These are phyloP conservation scores for Ornithoptera alexandrae DNA, from an alignment of 2,888 invertebrate species.

Conservation along the genomic window DNA sequence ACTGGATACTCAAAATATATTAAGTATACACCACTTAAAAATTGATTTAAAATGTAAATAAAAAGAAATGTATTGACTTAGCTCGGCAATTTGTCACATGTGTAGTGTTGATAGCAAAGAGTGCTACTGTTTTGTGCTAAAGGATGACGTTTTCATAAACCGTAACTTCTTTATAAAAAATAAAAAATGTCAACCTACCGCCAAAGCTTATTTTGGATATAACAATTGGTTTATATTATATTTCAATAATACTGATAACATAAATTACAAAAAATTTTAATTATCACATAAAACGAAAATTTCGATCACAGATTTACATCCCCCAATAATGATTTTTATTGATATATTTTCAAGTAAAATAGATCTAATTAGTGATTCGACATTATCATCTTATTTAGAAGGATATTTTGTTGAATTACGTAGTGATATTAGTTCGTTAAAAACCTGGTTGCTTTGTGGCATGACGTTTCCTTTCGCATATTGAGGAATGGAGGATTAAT, in stretches of 20 bases:
- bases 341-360: not conserved
- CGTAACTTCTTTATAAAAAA: conserved; percentile 46
- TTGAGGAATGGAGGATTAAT: conserved; percentile 77
- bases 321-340: not conserved
- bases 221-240: not conserved
- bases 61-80: conserved; percentile 17
- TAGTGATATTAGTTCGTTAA: conserved; percentile 44
- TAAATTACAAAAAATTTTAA: too few species aligned
- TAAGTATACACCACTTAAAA: too few species aligned
- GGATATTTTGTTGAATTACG: conserved; percentile 31
- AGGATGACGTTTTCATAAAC: conserved; percentile 62
- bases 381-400: not conserved
- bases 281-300: not conserved
- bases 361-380: not conserved
- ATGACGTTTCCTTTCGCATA: conserved; percentile 68
- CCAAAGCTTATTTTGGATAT: conserved; percentile 3
- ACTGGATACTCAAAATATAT: too few species aligned
- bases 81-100: conserved; percentile 47
- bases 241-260: too few species aligned
- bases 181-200: conserved; percentile 3
- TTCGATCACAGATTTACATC: not conserved
- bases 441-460: conserved; percentile 57
- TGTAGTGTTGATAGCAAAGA: conserved; percentile 47
- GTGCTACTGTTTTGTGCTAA: conserved; percentile 64
- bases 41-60: not conserved